phyloP scores from a whole-genome alignment of 37 sponge, comb jelly and placozoan species.

The Tethya wilhelma region DNA sequence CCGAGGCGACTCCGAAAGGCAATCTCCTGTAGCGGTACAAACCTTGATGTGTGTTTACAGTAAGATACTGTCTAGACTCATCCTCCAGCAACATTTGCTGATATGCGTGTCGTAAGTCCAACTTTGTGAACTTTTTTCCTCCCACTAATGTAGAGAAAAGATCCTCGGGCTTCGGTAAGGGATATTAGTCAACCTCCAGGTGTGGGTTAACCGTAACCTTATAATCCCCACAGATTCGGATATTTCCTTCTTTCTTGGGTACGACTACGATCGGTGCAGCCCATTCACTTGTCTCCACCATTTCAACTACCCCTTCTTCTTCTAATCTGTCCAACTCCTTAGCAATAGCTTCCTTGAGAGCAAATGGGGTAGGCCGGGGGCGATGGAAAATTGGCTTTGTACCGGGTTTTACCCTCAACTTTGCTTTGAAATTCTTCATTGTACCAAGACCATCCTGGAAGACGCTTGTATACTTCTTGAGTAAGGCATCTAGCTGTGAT shows the following conservation, averaged over 20 bases:
- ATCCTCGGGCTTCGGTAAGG: conserved; percentile 54
- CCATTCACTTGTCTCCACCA: conserved; percentile 52
- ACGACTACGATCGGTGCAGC: conserved; percentile 69
- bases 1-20: conserved; percentile 23
- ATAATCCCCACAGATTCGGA: conserved; percentile 65
- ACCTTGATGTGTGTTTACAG: conserved; percentile 22
- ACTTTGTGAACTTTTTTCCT: conserved; percentile 22
- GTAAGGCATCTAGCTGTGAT: not conserved
- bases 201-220: conserved; percentile 58
- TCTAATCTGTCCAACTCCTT: conserved; percentile 33
- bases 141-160: conserved; percentile 24
- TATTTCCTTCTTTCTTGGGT: conserved; percentile 39
- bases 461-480: not conserved
- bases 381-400: too few species aligned
- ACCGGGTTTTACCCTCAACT: not conserved
- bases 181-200: conserved; percentile 46
- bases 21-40: conserved; percentile 10
- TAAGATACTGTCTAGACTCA: conserved; percentile 2
- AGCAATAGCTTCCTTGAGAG: conserved; percentile 13
- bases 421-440: not conserved
- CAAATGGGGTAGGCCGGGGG: too few species aligned
- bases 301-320: conserved; percentile 39
- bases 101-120: conserved; percentile 42
- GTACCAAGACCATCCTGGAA: not conserved
- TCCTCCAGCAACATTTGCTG: conserved; percentile 35